Evolutionary conservation across 2,888 invertebrate species (phyloP).

Genomic region (Caenorhabditis macrosperma): DNA sequence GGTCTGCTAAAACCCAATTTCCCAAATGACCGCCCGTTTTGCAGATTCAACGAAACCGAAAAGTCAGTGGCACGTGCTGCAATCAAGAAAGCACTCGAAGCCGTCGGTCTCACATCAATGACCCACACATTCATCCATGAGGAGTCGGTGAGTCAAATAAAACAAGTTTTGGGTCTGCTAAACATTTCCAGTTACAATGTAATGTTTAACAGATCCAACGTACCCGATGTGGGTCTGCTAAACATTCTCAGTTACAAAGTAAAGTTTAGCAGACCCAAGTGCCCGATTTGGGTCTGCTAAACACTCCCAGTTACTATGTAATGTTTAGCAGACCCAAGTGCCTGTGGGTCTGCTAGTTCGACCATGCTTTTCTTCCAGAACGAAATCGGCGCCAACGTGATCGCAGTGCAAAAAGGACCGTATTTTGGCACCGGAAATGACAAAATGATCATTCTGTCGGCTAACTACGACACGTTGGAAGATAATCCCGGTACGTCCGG

Average conservation of each 20-base stretch:
- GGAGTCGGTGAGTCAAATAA: constrained; percentile 63
- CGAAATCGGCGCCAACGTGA: constrained; percentile 67
- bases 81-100: constrained; percentile 62
- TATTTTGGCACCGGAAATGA: constrained; percentile 64
- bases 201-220: not conserved
- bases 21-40: not conserved
- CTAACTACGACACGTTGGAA: constrained; percentile 67
- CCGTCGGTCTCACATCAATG: constrained; percentile 61
- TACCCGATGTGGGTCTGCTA: too few species aligned
- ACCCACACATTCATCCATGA: constrained; percentile 66
- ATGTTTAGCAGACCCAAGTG: too few species aligned
- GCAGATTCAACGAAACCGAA: constrained; percentile 64
- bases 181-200: not conserved
- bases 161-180: too few species aligned
- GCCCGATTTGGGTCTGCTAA: too few species aligned
- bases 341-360: not conserved
- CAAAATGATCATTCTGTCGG: constrained; percentile 58
- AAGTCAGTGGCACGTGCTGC: constrained; percentile 55
- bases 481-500: constrained; percentile 60
- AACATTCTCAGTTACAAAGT: too few species aligned
- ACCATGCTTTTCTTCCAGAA: constrained; percentile 53
- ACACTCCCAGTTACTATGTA: too few species aligned
- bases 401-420: constrained; percentile 64
- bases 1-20: too few species aligned
- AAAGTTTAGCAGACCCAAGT: too few species aligned